Conservation (phyloP, 2,888 invertebrate genomes). For the Helicoverpa assulta region DNA sequence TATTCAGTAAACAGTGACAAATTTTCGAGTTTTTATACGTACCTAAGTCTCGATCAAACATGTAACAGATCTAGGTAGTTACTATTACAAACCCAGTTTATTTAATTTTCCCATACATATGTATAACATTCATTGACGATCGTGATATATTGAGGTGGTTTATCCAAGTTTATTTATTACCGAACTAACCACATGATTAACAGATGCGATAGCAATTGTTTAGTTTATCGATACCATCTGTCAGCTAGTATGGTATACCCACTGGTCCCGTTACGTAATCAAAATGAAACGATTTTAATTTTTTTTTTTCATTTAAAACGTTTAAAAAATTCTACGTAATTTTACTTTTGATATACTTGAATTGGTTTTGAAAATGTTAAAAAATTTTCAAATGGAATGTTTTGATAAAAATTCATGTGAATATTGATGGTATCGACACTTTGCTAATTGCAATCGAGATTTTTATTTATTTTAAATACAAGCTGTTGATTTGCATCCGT, state of each 20-base stretch:
- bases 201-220: not conserved
- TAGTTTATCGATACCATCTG: not conserved
- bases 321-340: not conserved
- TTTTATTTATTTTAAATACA: no score
- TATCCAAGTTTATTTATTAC: not conserved
- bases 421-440: not conserved
- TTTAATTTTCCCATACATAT: not conserved
- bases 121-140: not conserved
- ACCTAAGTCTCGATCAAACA: no score
- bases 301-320: no score
- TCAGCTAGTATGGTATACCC: not conserved
- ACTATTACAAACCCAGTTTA: not conserved
- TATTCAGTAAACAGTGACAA: no score
- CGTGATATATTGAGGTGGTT: not conserved
- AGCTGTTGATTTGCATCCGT: no score
- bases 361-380: slow-evolving; percentile 21
- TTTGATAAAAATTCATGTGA: not conserved
- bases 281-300: no score
- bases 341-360: slow-evolving; percentile 1
- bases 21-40: no score
- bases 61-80: no score
- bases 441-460: not conserved
- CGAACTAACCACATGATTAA: not conserved
- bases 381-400: not conserved
- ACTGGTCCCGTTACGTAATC: no score